Base-by-base conservation (phyloP, 2,797 vertebrate genomes). In the Anguilla marmorata region DNA sequence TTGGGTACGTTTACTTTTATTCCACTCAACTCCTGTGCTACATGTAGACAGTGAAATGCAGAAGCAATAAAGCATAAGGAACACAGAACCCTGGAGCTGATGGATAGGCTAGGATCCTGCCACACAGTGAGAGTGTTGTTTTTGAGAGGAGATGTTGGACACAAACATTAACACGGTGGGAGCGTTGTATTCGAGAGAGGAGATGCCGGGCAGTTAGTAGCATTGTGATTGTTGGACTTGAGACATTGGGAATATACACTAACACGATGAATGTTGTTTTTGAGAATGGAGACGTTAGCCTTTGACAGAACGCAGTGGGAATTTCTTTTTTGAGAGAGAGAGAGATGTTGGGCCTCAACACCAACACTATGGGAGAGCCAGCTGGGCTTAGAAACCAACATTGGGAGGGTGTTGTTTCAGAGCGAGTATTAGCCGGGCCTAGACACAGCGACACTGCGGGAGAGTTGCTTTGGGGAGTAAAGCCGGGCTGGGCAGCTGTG, bases 401-500 rank as follows among this genome's bases (percentile, higher is more conserved):
- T 79, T 87, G 60, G 84, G 52, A 74, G 37, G 85, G 84, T 79
- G 80, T 16, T 82, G 88, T 54, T 83, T 74, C 80, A 85, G 85
- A 45, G 76, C 74, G 79, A 24, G 86, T 52, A 37, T 50, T 72
- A 60, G 76, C 1, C 1, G 76, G 76, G 37, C 37, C 41, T 6
- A 48, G 9, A 33, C 30, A 16, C 69, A 11, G 9, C 30, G 48
- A 80, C 76, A 9, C 76, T 48, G 37, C 2, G 7, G 37, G 76
- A 80, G 76, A 45, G 37, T 80, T 45, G 41, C 24, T 45, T 80
- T 24, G 19, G 4, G 5, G 41, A 45, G 76, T 16, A 80, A 11
- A 60, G 52, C 66, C 86, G 88, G 89, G 84, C 87, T 86, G 86
- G 89, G 76, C 91, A 90, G 92, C 91, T 92, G 89, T 90, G 84